phyloP scores from a whole-genome alignment of 2,113 vertebrate genomes.

The Lepisosteus osseus region DNA sequence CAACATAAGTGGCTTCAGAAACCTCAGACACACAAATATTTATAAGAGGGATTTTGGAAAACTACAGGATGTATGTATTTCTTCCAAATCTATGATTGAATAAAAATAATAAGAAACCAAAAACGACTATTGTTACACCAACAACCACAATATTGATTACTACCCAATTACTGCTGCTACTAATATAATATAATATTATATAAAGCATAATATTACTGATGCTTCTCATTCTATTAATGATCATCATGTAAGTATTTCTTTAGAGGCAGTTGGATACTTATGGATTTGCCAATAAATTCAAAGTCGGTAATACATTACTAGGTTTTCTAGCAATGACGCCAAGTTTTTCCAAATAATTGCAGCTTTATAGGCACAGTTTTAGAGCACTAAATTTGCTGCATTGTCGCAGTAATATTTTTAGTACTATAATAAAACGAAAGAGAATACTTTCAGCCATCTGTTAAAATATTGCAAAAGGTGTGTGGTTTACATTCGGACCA shows the following conservation, averaged over 20 bases:
- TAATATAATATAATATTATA: too few species aligned
- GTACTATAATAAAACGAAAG: conserved; percentile 32
- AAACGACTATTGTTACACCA: too few species aligned
- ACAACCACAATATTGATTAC: too few species aligned
- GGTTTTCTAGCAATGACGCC: too few species aligned
- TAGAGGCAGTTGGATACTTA: too few species aligned
- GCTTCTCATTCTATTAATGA: too few species aligned
- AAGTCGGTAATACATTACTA: too few species aligned
- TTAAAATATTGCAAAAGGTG: conserved; percentile 35
- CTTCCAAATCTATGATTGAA: neutral
- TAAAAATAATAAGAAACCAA: neutral
- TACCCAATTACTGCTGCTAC: too few species aligned
- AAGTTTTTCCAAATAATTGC: neutral
- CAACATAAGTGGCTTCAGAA: too few species aligned
- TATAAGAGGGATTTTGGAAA: neutral
- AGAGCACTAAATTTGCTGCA: conserved; percentile 17
- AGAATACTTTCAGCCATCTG: conserved; percentile 38
- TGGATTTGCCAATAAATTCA: too few species aligned
- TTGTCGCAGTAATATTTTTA: conserved; percentile 34
- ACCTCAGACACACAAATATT: neutral
- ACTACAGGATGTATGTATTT: neutral
- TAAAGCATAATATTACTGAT: too few species aligned
- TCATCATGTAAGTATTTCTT: too few species aligned
- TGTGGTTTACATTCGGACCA: conserved; percentile 18
- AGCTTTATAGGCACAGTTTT: conserved; percentile 23